Evolutionary conservation across 2,888 invertebrate genomes (phyloP), one percentile per base, ranked within the genome.

Genomic region (Schizaphis graminum): DNA sequence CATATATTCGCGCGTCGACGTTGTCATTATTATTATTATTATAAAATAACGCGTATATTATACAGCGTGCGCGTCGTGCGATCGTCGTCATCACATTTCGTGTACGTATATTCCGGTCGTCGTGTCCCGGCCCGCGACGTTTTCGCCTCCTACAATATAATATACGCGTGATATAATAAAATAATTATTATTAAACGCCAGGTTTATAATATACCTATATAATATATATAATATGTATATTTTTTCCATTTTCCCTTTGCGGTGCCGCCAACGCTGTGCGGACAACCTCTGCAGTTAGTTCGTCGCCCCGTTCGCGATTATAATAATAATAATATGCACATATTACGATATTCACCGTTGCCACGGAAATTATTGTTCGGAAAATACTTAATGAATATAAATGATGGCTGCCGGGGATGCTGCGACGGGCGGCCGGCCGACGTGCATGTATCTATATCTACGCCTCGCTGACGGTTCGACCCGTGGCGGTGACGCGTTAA

Each of bases 311-410:
- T 49, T 67, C 67, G 24, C 47, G n/a, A 49, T 77, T n/a, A 44
- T 28, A 16, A 53, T n/a, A 89, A 44, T 28, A 16, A 53, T n/a
- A 89, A 28, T 56, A n/a, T n/a, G n/a, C 47, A 44, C 7, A 41
- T 61, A 47, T 57, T 61, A 56, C 35, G 16, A 56, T 56, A 89
- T 91, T 49, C 84, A 53, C 91, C 49, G 92, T 87, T 67, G 87
- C 47, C 35, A 11, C 57, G 56, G 28, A 91, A 57, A 91, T 86
- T 44, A 86, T 91, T 57, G 56, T 47, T 91, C 84, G 91, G 56
- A 86, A 91, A 57, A 91, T 91, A 91, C 86, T 86, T 57, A 91
- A 91, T 91, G 86, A 86, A 91, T 91, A 86, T 91, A 91, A 91
- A 91, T 61, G 41, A 91, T 28, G 49, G 85, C 24, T 44, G 87